Evolutionary conservation across 1,140 invertebrate species (phyloP).

Genomic region (Teleogryllus occipitalis): DNA sequence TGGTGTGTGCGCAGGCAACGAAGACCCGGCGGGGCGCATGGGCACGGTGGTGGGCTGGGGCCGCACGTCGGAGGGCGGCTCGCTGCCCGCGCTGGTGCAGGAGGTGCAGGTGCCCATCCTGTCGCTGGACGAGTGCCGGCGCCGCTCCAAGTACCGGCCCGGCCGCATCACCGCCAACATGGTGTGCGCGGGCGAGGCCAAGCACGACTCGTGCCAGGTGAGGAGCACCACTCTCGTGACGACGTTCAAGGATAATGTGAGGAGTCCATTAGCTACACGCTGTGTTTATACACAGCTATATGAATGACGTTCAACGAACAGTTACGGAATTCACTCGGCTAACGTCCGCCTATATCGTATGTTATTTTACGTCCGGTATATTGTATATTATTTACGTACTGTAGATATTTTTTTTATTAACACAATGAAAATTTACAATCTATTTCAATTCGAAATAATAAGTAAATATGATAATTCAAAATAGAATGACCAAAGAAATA

Average conservation of each 20-base stretch:
- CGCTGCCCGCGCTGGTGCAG: slow-evolving; percentile 65
- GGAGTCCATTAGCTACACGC: background rate
- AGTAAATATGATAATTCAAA: too few relatives aligned
- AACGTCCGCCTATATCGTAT: too few relatives aligned
- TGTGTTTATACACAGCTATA: background rate
- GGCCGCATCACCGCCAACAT: slow-evolving; percentile 71
- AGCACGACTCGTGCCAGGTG: slow-evolving; percentile 21
- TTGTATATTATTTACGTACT: too few relatives aligned
- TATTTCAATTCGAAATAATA: too few relatives aligned
- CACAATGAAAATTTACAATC: too few relatives aligned
- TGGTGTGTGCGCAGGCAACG: background rate
- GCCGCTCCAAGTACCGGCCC: slow-evolving; percentile 71
- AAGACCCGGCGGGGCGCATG: slow-evolving; percentile 48
- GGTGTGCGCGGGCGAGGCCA: slow-evolving; percentile 38
- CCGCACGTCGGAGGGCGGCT: slow-evolving; percentile 67
- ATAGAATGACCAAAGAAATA: too few relatives aligned
- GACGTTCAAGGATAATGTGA: background rate
- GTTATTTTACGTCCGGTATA: too few relatives aligned
- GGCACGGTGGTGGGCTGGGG: slow-evolving; percentile 79
- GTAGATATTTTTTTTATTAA: too few relatives aligned
- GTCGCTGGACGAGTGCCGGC: slow-evolving; percentile 61
- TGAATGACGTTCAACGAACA: too few relatives aligned
- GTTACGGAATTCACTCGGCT: too few relatives aligned
- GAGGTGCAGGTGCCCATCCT: slow-evolving; percentile 79
- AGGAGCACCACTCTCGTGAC: background rate